Evolutionary conservation across 2,113 vertebrate species (phyloP).

Genomic region (Rhabdornis inornatus): DNA sequence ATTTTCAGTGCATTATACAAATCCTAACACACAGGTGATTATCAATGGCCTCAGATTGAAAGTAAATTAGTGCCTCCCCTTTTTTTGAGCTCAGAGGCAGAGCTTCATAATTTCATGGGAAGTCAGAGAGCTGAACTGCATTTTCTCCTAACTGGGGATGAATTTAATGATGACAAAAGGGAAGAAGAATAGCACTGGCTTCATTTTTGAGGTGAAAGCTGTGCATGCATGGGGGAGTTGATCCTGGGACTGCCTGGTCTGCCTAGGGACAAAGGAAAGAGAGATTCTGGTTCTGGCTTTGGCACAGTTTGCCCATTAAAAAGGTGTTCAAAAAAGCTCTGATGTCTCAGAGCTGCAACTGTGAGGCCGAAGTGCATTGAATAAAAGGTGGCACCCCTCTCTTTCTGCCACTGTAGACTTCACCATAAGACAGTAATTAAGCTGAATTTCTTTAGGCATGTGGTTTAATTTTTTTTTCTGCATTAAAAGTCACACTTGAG

Average conservation of each 20-base stretch:
- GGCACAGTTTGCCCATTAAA: neutral
- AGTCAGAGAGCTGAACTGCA: neutral
- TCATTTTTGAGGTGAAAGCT: neutral
- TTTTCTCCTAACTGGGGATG: neutral
- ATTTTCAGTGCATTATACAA: neutral
- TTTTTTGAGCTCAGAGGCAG: neutral
- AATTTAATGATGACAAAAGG: neutral
- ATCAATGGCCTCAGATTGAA: neutral
- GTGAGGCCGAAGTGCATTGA: neutral
- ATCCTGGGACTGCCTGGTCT: neutral
- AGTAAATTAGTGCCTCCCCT: neutral
- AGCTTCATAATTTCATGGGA: neutral
- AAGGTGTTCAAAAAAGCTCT: neutral
- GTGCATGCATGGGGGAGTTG: neutral
- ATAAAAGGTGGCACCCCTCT: neutral
- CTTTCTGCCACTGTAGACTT: neutral
- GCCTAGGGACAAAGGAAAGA: neutral
- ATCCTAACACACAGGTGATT: constrained; percentile 57
- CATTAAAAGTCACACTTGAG: neutral
- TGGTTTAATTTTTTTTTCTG: neutral
- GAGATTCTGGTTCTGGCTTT: neutral
- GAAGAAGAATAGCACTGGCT: neutral
- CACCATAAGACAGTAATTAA: neutral
- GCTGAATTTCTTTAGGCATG: neutral
- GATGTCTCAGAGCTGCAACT: neutral